Base-by-base conservation (phyloP, 92 coral and sea anemone species). In the Parazoanthus swiftii region DNA sequence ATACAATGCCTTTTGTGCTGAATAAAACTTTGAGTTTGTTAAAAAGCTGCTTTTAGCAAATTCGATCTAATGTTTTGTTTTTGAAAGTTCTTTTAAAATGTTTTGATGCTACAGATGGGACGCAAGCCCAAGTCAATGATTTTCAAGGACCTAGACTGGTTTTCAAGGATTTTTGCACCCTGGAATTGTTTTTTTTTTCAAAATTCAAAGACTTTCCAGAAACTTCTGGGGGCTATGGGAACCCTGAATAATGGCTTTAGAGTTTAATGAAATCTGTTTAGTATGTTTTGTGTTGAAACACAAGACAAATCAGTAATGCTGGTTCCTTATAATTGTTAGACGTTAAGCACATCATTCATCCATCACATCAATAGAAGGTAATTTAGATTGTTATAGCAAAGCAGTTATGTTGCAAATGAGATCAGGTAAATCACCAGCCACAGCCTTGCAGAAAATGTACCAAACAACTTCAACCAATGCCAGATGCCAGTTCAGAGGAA, bases 301-400 rank as follows among this genome's bases (percentile, higher is more conserved):
- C 20, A 58, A 58, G 42, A 18, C 1, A 73, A 9, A 73, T 73
- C 77, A 73, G 77, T 15, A 33, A 8, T 16, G 35, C 26, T 67
- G 48, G 25, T 26, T 48, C 38, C 58, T 56, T 80, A 58, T 54
- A 6, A 29, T 29, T 29, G 33, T 58, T 6, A 13, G 25, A 37
- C 21, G 20, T 29, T 54, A 80, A 18, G 68, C 68, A 35, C 85
- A 80, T 80, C 85, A 80, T 80, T 80, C 85, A 80, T 80, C 85
- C 85, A 80, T 80, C 85, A 33, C 72, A 51, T 80, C 72, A 29
- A 18, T 80, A 80, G 71, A 6, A 37, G 25, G 85, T 23, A 80
- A 21, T 80, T 80, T 54, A 80, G 39, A 29, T 54, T 58, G 73
- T 80, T 80, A 80, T 16, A 16, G 70, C 68, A 56, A 35, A 80